These are phyloP conservation scores for Mola mola DNA, from an alignment of 2,113 vertebrate species.

Conservation along the genomic window DNA sequence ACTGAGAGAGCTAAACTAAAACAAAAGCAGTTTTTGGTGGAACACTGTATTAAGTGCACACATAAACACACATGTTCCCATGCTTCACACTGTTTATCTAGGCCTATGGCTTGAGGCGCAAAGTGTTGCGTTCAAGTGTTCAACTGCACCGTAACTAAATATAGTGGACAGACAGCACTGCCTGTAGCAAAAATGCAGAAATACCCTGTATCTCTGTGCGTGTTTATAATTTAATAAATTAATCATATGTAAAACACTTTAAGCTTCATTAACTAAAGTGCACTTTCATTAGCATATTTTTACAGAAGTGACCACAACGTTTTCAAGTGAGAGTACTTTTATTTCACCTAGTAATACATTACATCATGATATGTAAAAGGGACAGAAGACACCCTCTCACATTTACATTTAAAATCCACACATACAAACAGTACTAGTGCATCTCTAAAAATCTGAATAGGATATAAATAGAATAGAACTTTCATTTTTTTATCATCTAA, in stretches of 20 bases:
- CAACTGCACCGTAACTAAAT: constrained; percentile 73
- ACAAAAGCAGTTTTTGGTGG: constrained; percentile 13
- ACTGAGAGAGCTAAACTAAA: constrained; percentile 24
- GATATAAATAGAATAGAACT: no score
- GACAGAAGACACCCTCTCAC: no score
- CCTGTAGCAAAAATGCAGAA: constrained; percentile 59
- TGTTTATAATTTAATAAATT: constrained; percentile 44
- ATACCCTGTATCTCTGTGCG: constrained; percentile 26
- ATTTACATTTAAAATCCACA: no score
- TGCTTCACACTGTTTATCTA: constrained; percentile 63
- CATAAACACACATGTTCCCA: constrained; percentile 27
- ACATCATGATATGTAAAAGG: no score
- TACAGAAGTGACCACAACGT: constrained; percentile 21
- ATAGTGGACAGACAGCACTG: constrained; percentile 63
- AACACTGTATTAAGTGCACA: constrained; percentile 10
- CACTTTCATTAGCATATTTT: constrained; percentile 56
- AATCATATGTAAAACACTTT: constrained; percentile 54
- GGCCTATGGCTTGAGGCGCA: constrained; percentile 64
- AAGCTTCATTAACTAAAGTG: constrained; percentile 58
- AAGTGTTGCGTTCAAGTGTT: constrained; percentile 71
- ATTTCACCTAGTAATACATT: constrained; percentile 1
- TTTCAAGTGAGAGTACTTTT: constrained; percentile 33
- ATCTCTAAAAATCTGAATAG: no score
- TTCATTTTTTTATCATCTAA: no score
- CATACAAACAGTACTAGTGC: no score